phyloP scores from a whole-genome alignment of 1,140 invertebrate species.

The Anastrepha ludens region DNA sequence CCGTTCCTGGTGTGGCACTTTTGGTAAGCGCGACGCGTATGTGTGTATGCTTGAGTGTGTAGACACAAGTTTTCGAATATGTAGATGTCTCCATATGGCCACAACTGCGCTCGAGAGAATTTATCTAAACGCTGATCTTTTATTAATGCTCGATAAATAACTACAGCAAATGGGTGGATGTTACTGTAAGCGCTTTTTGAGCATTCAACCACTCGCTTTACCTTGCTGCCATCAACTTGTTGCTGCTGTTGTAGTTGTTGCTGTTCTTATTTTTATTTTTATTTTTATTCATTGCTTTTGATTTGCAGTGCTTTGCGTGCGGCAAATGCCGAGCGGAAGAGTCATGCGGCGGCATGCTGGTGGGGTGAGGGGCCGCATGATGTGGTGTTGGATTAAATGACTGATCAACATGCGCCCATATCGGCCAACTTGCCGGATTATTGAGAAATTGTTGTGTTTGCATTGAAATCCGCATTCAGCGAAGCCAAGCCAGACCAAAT shows the following conservation, averaged over 20 bases:
- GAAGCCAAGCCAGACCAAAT: background rate
- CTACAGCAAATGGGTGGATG: slow-evolving; percentile 57
- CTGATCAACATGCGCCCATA: slow-evolving; percentile 46
- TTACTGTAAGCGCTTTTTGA: slow-evolving; percentile 54
- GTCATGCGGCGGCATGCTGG: background rate
- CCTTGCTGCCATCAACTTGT: background rate
- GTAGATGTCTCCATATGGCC: slow-evolving; percentile 48
- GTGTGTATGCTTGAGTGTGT: background rate
- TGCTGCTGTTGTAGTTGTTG: background rate
- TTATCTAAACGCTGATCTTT: slow-evolving; percentile 59
- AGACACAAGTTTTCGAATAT: background rate
- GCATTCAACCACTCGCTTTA: slow-evolving; percentile 42
- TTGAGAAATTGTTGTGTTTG: slow-evolving; percentile 50
- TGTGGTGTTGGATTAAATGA: slow-evolving; percentile 50
- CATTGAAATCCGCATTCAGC: slow-evolving; percentile 51
- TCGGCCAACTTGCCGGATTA: slow-evolving; percentile 38
- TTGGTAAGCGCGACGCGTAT: background rate
- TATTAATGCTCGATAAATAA: slow-evolving; percentile 60
- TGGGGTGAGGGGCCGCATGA: background rate
- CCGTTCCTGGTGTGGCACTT: background rate
- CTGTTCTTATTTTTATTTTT: background rate
- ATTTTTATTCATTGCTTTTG: background rate
- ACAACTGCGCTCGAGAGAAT: slow-evolving; percentile 22
- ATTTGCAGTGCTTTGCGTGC: background rate
- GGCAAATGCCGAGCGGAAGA: slow-evolving; percentile 22